phyloP scores from a whole-genome alignment of 2,797 vertebrate genomes.

The Decapterus maruadsi region DNA sequence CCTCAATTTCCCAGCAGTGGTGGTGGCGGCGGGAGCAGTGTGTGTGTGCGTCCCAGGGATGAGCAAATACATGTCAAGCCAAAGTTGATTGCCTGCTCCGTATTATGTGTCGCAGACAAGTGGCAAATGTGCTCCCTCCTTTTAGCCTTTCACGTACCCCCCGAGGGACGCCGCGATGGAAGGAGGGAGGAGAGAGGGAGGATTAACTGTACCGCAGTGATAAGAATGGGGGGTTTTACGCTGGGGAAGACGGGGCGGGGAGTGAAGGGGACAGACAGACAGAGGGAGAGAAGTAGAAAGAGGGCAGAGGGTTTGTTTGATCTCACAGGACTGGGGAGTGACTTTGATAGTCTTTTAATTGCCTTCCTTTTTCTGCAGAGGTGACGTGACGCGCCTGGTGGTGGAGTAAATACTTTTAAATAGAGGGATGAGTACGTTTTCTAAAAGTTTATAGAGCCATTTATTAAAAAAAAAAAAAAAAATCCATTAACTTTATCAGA shows the following conservation, averaged over 20 bases:
- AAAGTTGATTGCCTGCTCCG: conserved; percentile 97
- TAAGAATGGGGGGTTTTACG: conserved; percentile 82
- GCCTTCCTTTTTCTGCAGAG: conserved; percentile 66
- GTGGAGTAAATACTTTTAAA: conserved; percentile 45
- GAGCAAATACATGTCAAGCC: conserved; percentile 99
- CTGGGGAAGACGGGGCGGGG: conserved; percentile 62
- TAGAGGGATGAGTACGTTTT: neutral
- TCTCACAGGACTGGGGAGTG: conserved; percentile 81
- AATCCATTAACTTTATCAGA: conserved; percentile 31
- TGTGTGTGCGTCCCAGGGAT: conserved; percentile 93
- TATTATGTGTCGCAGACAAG: conserved; percentile 98
- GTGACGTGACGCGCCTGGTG: conserved; percentile 56
- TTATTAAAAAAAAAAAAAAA: neutral
- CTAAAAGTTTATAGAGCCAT: conserved; percentile 16
- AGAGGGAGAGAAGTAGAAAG: conserved; percentile 49
- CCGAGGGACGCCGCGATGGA: conserved; percentile 64
- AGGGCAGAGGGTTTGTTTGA: conserved; percentile 75
- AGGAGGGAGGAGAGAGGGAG: conserved; percentile 75
- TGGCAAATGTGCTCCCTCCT: conserved; percentile 95
- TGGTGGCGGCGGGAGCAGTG: conserved; percentile 80
- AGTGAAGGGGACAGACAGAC: conserved; percentile 60
- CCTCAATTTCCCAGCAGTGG: conserved; percentile 77
- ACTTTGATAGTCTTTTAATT: conserved; percentile 83
- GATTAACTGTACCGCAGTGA: conserved; percentile 91
- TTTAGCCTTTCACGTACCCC: conserved; percentile 82